Conservation (phyloP, 2,888 invertebrate genomes). For the Drosophila gaucha region DNA sequence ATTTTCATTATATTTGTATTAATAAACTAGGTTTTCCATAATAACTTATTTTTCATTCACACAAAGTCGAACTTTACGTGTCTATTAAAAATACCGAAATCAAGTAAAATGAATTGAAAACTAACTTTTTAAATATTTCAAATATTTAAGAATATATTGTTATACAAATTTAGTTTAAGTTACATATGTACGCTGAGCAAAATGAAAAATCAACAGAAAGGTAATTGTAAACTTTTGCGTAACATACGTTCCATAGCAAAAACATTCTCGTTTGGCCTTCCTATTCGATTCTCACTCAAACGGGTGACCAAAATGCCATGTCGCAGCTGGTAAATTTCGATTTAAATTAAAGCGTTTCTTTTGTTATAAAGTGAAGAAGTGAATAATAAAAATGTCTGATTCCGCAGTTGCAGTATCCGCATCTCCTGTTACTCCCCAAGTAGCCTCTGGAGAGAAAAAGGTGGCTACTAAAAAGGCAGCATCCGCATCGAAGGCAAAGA, state of each 20-base stretch:
- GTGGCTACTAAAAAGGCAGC: conserved; percentile 36
- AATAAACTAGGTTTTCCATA: conserved; percentile 3
- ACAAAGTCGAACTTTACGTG: conserved; percentile 2
- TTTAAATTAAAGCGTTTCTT: conserved; percentile 4
- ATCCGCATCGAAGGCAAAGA: conserved; percentile 31
- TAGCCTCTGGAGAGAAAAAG: conserved; percentile 35
- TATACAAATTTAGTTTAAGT: background rate
- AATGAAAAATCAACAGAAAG: conserved; percentile 9
- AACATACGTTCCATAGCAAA: conserved; percentile 6
- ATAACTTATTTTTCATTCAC: background rate
- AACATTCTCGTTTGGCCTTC: conserved; percentile 15
- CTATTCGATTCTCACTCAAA: conserved; percentile 40
- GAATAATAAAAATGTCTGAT: conserved; percentile 40
- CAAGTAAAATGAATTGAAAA: background rate
- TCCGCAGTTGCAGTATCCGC: conserved; percentile 40
- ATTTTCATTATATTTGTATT: conserved; percentile 12
- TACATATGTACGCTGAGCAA: background rate
- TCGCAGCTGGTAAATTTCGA: background rate
- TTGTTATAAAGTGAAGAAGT: conserved; percentile 11
- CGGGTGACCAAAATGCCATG: conserved; percentile 10
- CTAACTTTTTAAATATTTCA: background rate
- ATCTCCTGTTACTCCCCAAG: conserved; percentile 43
- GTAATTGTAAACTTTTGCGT: conserved; percentile 6
- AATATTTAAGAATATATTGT: conserved; percentile 11
- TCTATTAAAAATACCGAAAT: background rate